A percentile compares a stretch with the other conserved stretches of the same genome.
Conservation (phyloP, 1,140 invertebrate genomes). For the Drosophila athabasca region DNA sequence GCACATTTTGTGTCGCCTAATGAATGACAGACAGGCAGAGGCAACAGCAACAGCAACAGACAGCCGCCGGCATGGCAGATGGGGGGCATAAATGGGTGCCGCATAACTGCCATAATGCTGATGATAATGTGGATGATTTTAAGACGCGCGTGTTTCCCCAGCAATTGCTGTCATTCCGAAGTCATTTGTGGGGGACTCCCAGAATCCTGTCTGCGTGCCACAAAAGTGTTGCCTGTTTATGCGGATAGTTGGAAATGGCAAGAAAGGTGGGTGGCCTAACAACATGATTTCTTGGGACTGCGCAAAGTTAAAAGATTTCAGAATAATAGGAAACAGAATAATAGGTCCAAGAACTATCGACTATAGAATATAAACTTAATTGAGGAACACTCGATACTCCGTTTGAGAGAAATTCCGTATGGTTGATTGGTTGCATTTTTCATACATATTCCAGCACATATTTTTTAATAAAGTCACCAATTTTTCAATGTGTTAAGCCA, state of each 20-base stretch:
- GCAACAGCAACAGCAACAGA: slow-evolving; percentile 45
- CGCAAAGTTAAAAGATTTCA: too few relatives aligned
- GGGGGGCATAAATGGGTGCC: slow-evolving; percentile 34
- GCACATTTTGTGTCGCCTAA: slow-evolving; percentile 66
- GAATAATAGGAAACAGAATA: too few relatives aligned
- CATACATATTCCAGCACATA: slow-evolving; percentile 11
- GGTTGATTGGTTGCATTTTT: slow-evolving; percentile 18
- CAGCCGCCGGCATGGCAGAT: slow-evolving; percentile 11
- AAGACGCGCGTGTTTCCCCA: slow-evolving; percentile 73
- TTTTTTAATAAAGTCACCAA: slow-evolving; percentile 43
- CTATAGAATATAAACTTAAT: too few relatives aligned
- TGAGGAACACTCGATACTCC: too few relatives aligned
- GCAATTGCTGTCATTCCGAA: slow-evolving; percentile 75
- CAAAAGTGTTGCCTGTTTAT: slow-evolving; percentile 37
- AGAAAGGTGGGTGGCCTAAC: not conserved
- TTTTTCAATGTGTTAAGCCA: slow-evolving; percentile 30
- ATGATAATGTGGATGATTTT: slow-evolving; percentile 81
- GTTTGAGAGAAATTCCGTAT: too few relatives aligned
- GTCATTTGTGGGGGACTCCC: slow-evolving; percentile 68
- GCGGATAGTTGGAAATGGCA: not conserved
- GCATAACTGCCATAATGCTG: slow-evolving; percentile 78
- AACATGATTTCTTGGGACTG: too few relatives aligned
- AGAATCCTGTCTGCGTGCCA: slow-evolving; percentile 18
- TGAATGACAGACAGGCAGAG: slow-evolving; percentile 64
- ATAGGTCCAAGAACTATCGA: too few relatives aligned